Base-by-base conservation (phyloP, 1,140 invertebrate species). In the Drosophila erecta region DNA sequence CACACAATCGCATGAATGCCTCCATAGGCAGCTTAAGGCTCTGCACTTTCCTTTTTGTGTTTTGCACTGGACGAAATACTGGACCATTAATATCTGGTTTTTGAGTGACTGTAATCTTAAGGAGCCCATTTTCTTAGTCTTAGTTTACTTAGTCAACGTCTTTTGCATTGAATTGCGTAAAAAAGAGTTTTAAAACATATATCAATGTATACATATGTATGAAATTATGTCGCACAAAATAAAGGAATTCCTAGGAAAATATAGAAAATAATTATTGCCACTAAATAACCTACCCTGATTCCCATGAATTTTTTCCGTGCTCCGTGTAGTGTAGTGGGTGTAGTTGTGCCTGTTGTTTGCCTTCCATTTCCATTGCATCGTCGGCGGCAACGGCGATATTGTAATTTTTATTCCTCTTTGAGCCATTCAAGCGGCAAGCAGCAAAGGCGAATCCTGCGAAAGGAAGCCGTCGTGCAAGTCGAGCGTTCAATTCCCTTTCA, bases 371-470 rank as follows among this genome's bases (percentile, higher is more conserved):
- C 75, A 78, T 77, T 77, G 57, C 74, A 71, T 70, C 65, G 61
- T 64, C 50, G 53, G 40, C 69, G 33, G 66, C 72, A 69, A 49
- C 67, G 79, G 71, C 76, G 79, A 89, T 87, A 87, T 87, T 87
- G 83, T 87, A 89, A 87, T 87, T 89, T 87, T 87, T 89, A 84
- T 87, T 89, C 66, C 79, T 72, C 72, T 77, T 87, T 78, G 66
- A 57, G 65, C 65, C 65, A 71, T 78, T 87, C 79, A 87, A 78
- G 75, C 62, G 75, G 65, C 57, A 83, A 55, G 64, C 66, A 49
- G 60, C 51, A 64, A 72, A 67, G 73, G 69, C 66, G 41, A 47
- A 50, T 47, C 35, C 53, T 54, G 27, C 60, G 17, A 67, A 59
- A 57, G 38, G 51, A 65, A 77, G 73, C 59, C 56, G 43, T 55